These are phyloP conservation scores for Glandiceps talaboti DNA, from an alignment of 53 echinoderm and acorn worm genomes.

Conservation along the genomic window DNA sequence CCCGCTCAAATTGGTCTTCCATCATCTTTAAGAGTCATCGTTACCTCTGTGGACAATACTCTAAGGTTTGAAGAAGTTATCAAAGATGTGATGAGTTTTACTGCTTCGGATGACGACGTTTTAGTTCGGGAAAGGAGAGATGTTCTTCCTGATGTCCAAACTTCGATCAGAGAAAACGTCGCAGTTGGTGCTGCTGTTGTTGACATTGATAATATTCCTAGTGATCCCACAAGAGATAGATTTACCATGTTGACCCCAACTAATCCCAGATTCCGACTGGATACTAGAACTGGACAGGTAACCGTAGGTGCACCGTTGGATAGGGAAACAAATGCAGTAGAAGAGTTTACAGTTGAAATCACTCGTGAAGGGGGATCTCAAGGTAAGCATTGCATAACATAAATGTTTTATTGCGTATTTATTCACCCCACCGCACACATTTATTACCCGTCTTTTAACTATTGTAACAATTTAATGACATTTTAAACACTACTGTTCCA, in stretches of 20 bases:
- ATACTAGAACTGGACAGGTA: conserved; percentile 50
- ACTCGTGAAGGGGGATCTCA: conserved; percentile 46
- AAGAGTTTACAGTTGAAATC: conserved; percentile 40
- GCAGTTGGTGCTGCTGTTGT: background rate
- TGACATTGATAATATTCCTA: background rate
- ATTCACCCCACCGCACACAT: too few species aligned
- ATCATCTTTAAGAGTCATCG: conserved; percentile 17
- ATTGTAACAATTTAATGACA: too few species aligned
- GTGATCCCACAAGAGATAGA: background rate
- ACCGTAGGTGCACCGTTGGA: conserved; percentile 26
- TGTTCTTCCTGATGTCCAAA: background rate
- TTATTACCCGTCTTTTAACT: too few species aligned
- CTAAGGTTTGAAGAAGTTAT: background rate
- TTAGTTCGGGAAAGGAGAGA: background rate
- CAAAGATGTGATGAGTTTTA: background rate
- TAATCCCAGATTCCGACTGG: conserved; percentile 10
- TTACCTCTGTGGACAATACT: background rate
- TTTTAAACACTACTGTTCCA: too few species aligned
- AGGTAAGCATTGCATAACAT: background rate
- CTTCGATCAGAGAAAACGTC: background rate
- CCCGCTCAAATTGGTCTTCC: conserved; percentile 21
- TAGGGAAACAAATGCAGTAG: conserved; percentile 25
- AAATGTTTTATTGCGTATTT: too few species aligned
- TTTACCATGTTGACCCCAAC: background rate
- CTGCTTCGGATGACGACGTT: background rate